A percentile compares a stretch with the other conserved stretches of the same genome.
Conservation (phyloP, 2,888 invertebrate genomes). For the Tupiocoris notatus region DNA sequence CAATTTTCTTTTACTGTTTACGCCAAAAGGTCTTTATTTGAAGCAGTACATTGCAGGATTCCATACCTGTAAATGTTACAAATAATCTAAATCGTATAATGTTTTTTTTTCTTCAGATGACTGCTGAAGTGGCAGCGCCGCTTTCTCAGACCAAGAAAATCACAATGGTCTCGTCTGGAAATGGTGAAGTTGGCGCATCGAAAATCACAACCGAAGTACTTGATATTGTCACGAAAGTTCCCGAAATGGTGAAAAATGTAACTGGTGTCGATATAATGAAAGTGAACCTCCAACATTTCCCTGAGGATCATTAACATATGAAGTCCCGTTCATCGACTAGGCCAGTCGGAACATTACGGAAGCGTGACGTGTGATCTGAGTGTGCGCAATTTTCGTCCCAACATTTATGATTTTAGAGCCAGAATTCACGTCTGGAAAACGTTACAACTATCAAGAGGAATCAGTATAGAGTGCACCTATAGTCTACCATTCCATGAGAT, state of each 20-base stretch:
- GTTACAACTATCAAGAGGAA: too few relatives aligned
- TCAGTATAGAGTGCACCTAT: too few relatives aligned
- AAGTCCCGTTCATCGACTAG: not conserved
- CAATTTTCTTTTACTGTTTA: too few relatives aligned
- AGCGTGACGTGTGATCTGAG: not conserved
- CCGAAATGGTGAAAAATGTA: constrained; percentile 83
- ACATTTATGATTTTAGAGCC: too few relatives aligned
- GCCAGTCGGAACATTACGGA: not conserved
- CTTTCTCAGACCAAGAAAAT: constrained; percentile 91
- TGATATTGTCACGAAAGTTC: constrained; percentile 87
- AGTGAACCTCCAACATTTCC: constrained; percentile 56
- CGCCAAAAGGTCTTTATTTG: too few relatives aligned
- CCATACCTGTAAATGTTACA: too few relatives aligned
- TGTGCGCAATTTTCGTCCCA: not conserved
- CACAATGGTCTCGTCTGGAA: constrained; percentile 93
- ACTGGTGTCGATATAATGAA: constrained; percentile 93
- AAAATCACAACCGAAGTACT: constrained; percentile 93
- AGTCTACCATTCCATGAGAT: not conserved
- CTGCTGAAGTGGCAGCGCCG: constrained; percentile 95
- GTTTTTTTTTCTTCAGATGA: constrained; percentile 80
- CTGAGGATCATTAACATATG: constrained; percentile 42
- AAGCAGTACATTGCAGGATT: too few relatives aligned
- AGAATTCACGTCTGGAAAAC: too few relatives aligned
- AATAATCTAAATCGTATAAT: too few relatives aligned
- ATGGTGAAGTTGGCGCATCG: constrained; percentile 87